Base-by-base conservation (phyloP, 2,888 invertebrate species). In the Junonia oenone region DNA sequence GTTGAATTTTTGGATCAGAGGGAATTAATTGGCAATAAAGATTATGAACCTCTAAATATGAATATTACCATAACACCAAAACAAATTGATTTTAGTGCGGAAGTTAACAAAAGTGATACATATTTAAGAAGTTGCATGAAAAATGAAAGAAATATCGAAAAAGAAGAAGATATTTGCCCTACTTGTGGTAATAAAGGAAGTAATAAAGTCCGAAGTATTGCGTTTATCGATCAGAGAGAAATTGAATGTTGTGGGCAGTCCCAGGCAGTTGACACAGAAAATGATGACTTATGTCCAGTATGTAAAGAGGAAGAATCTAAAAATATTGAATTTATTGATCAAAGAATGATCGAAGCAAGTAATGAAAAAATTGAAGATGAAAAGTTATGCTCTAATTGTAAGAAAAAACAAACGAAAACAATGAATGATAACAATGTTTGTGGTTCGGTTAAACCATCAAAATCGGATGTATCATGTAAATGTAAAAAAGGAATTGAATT, bases 241-340 rank as follows among this genome's bases (percentile, higher is more conserved):
- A 11, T 8, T 6, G 13, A 35, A 37, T 15, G 37, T n/a, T 33
- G 31, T 33, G n/a, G 8, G 8, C 6, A 33, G 11, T 33, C 11
- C n/a, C 14, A 37, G 15, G 1, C 14, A 55, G 60, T 40, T 50
- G 63, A 37, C 61, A 63, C 50, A 29, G 40, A 29, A 22, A 45
- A 47, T 17, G 51, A 37, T 45, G 31, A 19, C 40, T 43, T 13
- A 19, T 51, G 5, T 15, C 35, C 31, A 11, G 14, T 6, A 6
- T 17, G 13, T 37, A 31, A 15, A 31, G 22, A 5, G 11, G 27
- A 17, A 17, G 14, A 47, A 47, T 9, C 15, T 26, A 35, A 49
- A 49, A 37, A 14, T 37, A 37, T 26, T 27, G 26, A 49, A 26
- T 27, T 26, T 13, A 14, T 15, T 9, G 38, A 38, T 19, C 26